Evolutionary conservation across 2,113 vertebrate genomes (phyloP), one percentile per base, ranked within the genome.

Genomic region (Muntiacus muntjak): DNA sequence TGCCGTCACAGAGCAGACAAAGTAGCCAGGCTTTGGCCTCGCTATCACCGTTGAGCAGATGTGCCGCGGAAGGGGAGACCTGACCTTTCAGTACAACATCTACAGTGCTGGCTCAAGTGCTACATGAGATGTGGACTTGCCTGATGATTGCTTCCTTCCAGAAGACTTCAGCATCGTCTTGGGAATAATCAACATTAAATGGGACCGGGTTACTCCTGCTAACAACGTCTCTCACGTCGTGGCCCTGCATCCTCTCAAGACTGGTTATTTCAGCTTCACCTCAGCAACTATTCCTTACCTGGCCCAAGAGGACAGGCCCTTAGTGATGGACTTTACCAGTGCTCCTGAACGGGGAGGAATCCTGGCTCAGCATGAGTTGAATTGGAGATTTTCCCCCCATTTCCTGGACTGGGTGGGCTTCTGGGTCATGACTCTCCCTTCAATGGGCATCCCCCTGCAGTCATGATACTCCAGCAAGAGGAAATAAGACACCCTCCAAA

Each of bases 401-500:
- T 99, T 99, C 45, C 98, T 99, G 98, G 99, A 99, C 98, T 99
- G 99, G 99, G 99, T 99, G 0, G 99, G 99, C 0, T 99, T 99
- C 0, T 99, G 99, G 0, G 99, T 99, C 95, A 99, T 99, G 99
- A 99, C 99, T 0, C 98, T 99, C 8, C 99, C 99, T 3, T 99
- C 99, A 98, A 99, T 99, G 0, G 99, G 99, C 43, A 99, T 99
- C 97, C 99, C 99, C 0, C 99, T 99, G 97, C 99, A 99, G n/a
- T 98, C 99, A 47, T 99, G 99, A 99, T 99, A 99, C 97, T 99
- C 99, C 10, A 99, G 99, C 99, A 99, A 99, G 98, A 99, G 99
- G 57, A 99, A 99, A 94, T 99, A 99, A 0, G 99, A 99, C 98
- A 99, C 99, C 0, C 99, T 99, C 45, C 99, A 99, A 96, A 95